Percentiles rank a stretch among this genome's conserved stretches.
phyloP scores from a whole-genome alignment of 1,140 invertebrate species.

The Drosophila orena region DNA sequence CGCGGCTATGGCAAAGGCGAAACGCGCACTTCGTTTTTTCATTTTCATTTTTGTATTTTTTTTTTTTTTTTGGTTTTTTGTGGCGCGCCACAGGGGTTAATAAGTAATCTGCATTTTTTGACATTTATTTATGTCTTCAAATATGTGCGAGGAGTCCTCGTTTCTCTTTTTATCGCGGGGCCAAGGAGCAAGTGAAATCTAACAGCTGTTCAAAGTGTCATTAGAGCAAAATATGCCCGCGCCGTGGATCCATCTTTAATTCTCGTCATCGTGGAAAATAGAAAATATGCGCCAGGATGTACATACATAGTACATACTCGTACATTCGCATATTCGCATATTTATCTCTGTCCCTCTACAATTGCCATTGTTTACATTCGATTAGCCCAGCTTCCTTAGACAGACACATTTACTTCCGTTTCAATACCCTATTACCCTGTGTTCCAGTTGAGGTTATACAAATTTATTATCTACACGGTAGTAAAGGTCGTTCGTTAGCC shows the following conservation, averaged over 20 bases:
- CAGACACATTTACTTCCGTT: too few relatives aligned
- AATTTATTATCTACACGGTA: neutral
- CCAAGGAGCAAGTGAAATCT: conserved; percentile 58
- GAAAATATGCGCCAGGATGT: conserved; percentile 11
- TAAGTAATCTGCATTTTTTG: conserved; percentile 85
- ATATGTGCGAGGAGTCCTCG: conserved; percentile 62
- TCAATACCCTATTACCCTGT: too few relatives aligned
- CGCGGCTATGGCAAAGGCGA: conserved; percentile 66
- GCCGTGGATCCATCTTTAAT: conserved; percentile 4
- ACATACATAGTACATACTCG: neutral
- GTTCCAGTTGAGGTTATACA: neutral
- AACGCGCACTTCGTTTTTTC: conserved; percentile 17
- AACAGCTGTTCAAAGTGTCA: conserved; percentile 80
- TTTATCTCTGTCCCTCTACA: neutral
- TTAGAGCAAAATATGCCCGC: conserved; percentile 66
- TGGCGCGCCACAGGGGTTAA: conserved; percentile 84
- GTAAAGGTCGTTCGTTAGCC: too few relatives aligned
- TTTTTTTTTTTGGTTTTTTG: conserved; percentile 32
- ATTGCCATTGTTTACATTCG: conserved; percentile 16
- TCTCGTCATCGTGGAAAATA: conserved; percentile 11
- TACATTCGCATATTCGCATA: neutral
- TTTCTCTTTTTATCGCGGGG: conserved; percentile 9
- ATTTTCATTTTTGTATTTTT: too few relatives aligned
- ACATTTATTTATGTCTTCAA: conserved; percentile 85
- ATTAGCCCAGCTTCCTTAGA: neutral